phyloP scores from a whole-genome alignment of 2,888 invertebrate genomes.

The Euplexia lucipara region DNA sequence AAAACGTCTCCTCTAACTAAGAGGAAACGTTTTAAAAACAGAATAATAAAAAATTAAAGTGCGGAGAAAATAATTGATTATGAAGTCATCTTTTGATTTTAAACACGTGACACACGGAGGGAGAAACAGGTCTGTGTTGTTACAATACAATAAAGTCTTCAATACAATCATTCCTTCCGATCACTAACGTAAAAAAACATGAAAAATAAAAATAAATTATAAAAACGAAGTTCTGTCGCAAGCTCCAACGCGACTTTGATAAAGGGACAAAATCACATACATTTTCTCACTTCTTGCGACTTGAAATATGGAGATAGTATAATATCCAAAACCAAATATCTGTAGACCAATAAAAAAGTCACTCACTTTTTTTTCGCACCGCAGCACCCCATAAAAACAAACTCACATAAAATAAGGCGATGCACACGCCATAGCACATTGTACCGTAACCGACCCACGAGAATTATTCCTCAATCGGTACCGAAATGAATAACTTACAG shows the following conservation, averaged over 20 bases:
- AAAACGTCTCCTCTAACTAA: too few relatives aligned
- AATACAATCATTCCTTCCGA: too few relatives aligned
- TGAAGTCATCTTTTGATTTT: too few relatives aligned
- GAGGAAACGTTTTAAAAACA: too few relatives aligned
- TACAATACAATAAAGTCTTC: too few relatives aligned
- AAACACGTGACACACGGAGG: too few relatives aligned
- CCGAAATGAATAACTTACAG: slow-evolving; percentile 73
- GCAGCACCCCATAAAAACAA: slow-evolving; percentile 33
- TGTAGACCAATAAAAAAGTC: slow-evolving; percentile 14
- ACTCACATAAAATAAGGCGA: slow-evolving; percentile 31
- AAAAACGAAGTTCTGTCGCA: not conserved
- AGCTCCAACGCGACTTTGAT: not conserved
- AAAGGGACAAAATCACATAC: not conserved
- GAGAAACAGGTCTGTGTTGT: too few relatives aligned
- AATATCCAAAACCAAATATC: slow-evolving; percentile 21
- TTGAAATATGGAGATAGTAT: slow-evolving; percentile 1
- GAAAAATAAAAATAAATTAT: not conserved
- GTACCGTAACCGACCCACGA: slow-evolving; percentile 41
- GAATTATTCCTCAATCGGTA: slow-evolving; percentile 77
- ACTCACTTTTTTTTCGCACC: slow-evolving; percentile 25
- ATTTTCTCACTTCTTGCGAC: not conserved
- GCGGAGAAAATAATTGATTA: too few relatives aligned
- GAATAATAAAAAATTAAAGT: too few relatives aligned
- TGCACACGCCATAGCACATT: slow-evolving; percentile 24
- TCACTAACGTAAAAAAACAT: too few relatives aligned